phyloP scores from a whole-genome alignment of 2,888 invertebrate genomes.

The Asteroscopus sphinx region DNA sequence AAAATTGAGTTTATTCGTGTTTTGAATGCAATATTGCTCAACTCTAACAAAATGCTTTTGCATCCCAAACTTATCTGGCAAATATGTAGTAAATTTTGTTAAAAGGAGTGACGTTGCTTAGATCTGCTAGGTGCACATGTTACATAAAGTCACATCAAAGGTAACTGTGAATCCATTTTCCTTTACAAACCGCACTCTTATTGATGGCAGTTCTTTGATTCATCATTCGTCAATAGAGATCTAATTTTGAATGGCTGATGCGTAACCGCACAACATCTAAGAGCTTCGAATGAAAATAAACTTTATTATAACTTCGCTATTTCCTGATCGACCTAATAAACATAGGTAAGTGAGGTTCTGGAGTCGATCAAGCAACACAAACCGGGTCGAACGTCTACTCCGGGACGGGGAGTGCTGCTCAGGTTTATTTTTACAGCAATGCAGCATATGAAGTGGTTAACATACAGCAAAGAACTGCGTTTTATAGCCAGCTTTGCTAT shows the following conservation, averaged over 20 bases:
- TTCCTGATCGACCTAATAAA: constrained; percentile 84
- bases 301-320: constrained; percentile 73
- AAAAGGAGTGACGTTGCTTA: constrained; percentile 1
- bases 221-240: constrained; percentile 59
- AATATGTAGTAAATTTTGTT: constrained; percentile 9
- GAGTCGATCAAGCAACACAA: constrained; percentile 78
- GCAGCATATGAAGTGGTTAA: constrained; percentile 68
- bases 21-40: background rate
- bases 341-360: constrained; percentile 77
- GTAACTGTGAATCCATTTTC: constrained; percentile 22
- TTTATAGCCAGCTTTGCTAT: constrained; percentile 9
- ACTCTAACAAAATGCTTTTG: constrained; percentile 2
- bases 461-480: constrained; percentile 30
- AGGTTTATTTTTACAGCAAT: constrained; percentile 81
- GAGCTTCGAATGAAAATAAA: constrained; percentile 75
- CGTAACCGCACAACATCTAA: constrained; percentile 53
- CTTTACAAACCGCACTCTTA: constrained; percentile 35
- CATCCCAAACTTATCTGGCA: constrained; percentile 6
- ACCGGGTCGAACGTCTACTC: constrained; percentile 68
- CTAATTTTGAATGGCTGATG: constrained; percentile 55
- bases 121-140: constrained; percentile 1
- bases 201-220: constrained; percentile 55
- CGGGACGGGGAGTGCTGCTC: constrained; percentile 59
- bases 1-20: too few species aligned
- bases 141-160: constrained; percentile 49